These are phyloP conservation scores for Aphidoletes aphidimyza DNA, from an alignment of 2,888 invertebrate genomes.

Conservation along the genomic window DNA sequence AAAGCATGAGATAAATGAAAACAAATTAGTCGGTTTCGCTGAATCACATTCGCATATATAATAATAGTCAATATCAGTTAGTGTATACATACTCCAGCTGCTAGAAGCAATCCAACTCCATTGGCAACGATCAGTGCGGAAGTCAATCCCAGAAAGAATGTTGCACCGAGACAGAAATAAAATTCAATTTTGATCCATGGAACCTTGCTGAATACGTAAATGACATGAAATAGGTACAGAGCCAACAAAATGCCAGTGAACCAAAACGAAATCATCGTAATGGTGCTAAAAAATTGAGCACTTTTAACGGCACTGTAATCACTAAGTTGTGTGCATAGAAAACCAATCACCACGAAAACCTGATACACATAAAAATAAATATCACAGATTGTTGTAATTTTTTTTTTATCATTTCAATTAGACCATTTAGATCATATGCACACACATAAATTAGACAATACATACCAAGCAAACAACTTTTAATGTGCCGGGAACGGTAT, in stretches of 20 bases:
- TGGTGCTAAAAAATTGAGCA: slow-evolving; percentile 80
- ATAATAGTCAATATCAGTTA: not conserved
- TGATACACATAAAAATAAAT: slow-evolving; percentile 65
- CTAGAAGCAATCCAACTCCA: slow-evolving; percentile 71
- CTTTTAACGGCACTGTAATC: slow-evolving; percentile 68
- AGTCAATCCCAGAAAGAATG: slow-evolving; percentile 79
- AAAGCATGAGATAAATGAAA: not conserved
- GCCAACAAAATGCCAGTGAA: slow-evolving; percentile 81
- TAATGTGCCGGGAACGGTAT: slow-evolving; percentile 78
- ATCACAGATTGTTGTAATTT: not conserved
- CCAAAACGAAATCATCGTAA: slow-evolving; percentile 87
- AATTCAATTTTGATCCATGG: slow-evolving; percentile 90
- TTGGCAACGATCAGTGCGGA: slow-evolving; percentile 75
- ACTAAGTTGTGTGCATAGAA: slow-evolving; percentile 82
- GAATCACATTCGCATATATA: not conserved
- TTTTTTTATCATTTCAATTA: too few species aligned
- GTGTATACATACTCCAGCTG: slow-evolving; percentile 76
- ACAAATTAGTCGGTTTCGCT: too few species aligned
- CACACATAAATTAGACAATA: not conserved
- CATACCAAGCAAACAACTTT: slow-evolving; percentile 82
- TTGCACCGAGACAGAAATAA: slow-evolving; percentile 78
- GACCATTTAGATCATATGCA: not conserved
- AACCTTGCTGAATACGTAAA: slow-evolving; percentile 85
- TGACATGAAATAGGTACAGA: slow-evolving; percentile 85
- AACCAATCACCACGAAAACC: slow-evolving; percentile 78